phyloP scores from a whole-genome alignment of 2,113 vertebrate genomes.

The Microcebus lehilahytsara region DNA sequence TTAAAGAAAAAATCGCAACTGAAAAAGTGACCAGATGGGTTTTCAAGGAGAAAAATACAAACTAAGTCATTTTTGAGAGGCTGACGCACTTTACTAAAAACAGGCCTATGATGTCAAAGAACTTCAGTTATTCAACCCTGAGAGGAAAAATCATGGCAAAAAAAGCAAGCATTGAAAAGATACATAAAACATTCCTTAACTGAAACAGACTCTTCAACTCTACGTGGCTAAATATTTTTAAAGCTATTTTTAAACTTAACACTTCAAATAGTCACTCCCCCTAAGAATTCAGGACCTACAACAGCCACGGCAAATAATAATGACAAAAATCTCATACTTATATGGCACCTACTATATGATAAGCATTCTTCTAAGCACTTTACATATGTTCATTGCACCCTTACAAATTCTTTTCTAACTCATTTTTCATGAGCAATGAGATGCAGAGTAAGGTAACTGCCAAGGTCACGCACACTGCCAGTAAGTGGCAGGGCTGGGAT shows the following conservation, averaged over 20 bases:
- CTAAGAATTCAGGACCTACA: neutral
- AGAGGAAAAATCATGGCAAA: neutral
- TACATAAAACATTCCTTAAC: neutral
- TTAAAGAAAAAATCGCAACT: conserved; percentile 51
- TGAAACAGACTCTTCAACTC: neutral
- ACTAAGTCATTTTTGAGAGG: neutral
- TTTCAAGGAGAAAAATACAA: conserved; percentile 55
- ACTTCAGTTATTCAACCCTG: neutral
- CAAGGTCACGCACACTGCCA: neutral
- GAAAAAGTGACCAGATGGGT: conserved; percentile 69
- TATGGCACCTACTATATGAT: neutral
- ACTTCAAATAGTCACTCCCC: neutral
- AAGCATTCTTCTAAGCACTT: neutral
- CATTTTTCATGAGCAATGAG: neutral
- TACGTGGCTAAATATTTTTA: neutral
- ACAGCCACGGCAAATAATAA: neutral
- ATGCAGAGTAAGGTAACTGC: neutral
- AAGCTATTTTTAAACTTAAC: conserved; percentile 9
- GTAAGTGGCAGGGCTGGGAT: neutral
- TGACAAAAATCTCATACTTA: neutral
- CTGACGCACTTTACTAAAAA: conserved; percentile 59
- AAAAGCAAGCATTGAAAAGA: neutral
- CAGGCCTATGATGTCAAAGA: conserved; percentile 22
- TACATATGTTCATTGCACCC: neutral
- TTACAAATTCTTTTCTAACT: neutral